Evolutionary conservation across 2,888 invertebrate genomes (phyloP).

Genomic region (Andrena camellia): DNA sequence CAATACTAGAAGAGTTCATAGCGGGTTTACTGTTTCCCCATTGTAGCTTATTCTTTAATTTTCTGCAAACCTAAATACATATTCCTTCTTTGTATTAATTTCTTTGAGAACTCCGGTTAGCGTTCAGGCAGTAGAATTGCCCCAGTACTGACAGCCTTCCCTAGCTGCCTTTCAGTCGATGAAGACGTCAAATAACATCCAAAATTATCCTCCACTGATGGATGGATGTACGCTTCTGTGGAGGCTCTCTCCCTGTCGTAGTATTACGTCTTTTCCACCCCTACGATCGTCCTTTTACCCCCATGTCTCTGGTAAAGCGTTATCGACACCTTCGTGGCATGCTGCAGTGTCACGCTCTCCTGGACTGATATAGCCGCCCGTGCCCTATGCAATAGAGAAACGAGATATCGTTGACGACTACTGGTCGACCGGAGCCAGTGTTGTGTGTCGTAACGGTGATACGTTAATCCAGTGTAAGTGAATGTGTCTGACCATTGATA

Average conservation of each 20-base stretch:
- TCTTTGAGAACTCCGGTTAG: neutral
- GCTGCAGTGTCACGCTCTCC: slow-evolving; percentile 43
- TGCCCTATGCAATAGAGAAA: slow-evolving; percentile 66
- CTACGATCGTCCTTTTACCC: neutral
- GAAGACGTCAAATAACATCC: slow-evolving; percentile 63
- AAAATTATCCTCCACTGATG: slow-evolving; percentile 72
- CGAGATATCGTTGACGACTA: slow-evolving; percentile 76
- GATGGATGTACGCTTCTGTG: slow-evolving; percentile 66
- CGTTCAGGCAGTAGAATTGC: neutral
- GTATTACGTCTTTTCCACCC: slow-evolving; percentile 22
- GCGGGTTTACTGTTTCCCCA: neutral
- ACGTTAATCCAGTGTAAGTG: slow-evolving; percentile 56
- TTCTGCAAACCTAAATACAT: neutral
- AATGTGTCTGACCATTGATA: slow-evolving; percentile 46
- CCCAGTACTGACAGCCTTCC: slow-evolving; percentile 18
- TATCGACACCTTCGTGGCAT: slow-evolving; percentile 60
- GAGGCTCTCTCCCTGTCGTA: slow-evolving; percentile 1
- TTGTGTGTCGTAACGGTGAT: slow-evolving; percentile 71
- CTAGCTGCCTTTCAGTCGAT: slow-evolving; percentile 46
- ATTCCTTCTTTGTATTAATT: neutral
- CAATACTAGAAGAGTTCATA: neutral
- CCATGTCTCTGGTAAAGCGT: slow-evolving; percentile 37
- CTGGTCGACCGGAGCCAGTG: slow-evolving; percentile 59
- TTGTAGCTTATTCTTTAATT: neutral
- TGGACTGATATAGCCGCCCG: slow-evolving; percentile 28